Percentiles rank a stretch among this genome's conserved stretches.
These are phyloP conservation scores for Leucophenga varia DNA, from an alignment of 1,140 invertebrate genomes.

Conservation along the genomic window DNA sequence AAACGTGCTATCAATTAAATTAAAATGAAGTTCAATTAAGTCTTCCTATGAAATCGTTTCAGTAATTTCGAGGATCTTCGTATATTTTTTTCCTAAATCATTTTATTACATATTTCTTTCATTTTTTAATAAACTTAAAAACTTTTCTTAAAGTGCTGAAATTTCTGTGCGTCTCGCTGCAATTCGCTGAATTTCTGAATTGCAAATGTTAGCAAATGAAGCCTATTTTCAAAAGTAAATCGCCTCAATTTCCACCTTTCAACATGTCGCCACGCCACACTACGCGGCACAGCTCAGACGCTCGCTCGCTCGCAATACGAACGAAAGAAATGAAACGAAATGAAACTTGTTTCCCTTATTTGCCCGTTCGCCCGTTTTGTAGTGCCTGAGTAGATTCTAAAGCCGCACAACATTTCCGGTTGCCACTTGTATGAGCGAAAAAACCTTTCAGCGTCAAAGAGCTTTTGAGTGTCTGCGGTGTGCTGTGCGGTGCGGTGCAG, in stretches of 20 bases:
- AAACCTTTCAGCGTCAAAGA: slow-evolving; percentile 39
- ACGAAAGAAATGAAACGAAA: too few species aligned
- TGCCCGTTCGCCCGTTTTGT: slow-evolving; percentile 5
- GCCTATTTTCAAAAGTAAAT: slow-evolving; percentile 38
- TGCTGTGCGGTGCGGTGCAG: slow-evolving; percentile 32
- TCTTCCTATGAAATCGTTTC: too few species aligned
- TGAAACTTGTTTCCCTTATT: slow-evolving; percentile 1
- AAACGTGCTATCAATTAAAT: too few species aligned
- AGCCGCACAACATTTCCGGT: slow-evolving; percentile 51
- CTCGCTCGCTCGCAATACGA: not conserved
- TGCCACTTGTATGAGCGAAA: slow-evolving; percentile 44
- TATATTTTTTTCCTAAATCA: too few species aligned
- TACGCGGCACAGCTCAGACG: too few species aligned
- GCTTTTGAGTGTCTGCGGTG: slow-evolving; percentile 36
- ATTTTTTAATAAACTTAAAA: too few species aligned
- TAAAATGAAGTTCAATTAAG: too few species aligned
- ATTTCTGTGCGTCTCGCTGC: too few species aligned
- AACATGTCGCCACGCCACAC: slow-evolving; percentile 35
- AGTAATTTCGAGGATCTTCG: too few species aligned
- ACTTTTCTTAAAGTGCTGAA: too few species aligned
- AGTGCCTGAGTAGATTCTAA: slow-evolving; percentile 41
- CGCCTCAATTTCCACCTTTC: slow-evolving; percentile 51
- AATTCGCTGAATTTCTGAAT: too few species aligned
- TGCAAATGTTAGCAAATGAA: slow-evolving; percentile 10
- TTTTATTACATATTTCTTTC: too few species aligned